Evolutionary conservation across 2,113 vertebrate genomes (phyloP).

Genomic region (Clinocottus analis): DNA sequence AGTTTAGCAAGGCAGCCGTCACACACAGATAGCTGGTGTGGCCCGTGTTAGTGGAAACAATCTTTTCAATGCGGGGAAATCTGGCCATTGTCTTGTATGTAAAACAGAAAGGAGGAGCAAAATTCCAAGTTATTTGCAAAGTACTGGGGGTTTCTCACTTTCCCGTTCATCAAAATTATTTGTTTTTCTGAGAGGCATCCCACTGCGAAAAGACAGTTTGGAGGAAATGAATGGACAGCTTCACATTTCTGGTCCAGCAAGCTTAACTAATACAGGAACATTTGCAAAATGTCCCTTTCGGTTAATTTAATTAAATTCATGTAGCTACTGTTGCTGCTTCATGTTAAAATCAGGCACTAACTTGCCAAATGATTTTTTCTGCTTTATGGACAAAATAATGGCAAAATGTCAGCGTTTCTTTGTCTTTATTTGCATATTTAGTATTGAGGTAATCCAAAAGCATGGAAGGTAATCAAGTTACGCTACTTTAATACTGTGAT

Average conservation of each 20-base stretch:
- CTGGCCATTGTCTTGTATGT: neutral
- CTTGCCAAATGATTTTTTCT: neutral
- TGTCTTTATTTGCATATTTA: neutral
- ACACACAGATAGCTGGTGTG: neutral
- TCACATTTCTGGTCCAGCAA: neutral
- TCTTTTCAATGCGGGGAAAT: neutral
- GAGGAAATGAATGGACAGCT: neutral
- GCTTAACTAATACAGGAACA: neutral
- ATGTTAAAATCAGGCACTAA: neutral
- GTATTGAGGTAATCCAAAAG: neutral
- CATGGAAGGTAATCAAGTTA: neutral
- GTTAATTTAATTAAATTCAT: neutral
- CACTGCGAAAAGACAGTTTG: neutral
- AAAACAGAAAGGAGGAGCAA: neutral
- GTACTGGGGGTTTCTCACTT: neutral
- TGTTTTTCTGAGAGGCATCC: neutral
- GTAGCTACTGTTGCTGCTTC: neutral
- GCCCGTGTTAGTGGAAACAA: neutral
- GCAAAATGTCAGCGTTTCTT: neutral
- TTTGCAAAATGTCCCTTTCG: neutral
- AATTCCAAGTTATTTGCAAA: neutral
- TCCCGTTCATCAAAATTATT: neutral
- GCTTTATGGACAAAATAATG: neutral
- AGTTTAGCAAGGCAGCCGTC: neutral
- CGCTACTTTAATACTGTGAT: neutral